Evolutionary conservation across 1,140 invertebrate species (phyloP), one percentile per base, ranked within the genome.

Genomic region (Papilio aristodemus): DNA sequence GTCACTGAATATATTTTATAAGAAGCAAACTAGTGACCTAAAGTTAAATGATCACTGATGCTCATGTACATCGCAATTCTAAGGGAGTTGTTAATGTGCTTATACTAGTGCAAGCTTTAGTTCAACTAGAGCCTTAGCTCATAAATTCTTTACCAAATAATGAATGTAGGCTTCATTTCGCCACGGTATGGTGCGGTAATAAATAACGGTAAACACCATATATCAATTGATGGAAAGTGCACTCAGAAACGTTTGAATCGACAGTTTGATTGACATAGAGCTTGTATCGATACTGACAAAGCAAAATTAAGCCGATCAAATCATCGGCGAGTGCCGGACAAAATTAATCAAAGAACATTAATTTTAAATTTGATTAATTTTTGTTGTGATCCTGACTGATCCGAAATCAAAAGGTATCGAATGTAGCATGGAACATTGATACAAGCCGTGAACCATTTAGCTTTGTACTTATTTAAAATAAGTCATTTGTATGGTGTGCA

Each of bases 221-320:
- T n/a, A n/a, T n/a, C n/a, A n/a, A n/a, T n/a, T n/a, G n/a, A n/a
- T n/a, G n/a, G 46, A 19, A 54, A 22, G 22, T 54, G 19, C 14
- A 46, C 7, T 14, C 2, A 46, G 17, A 14, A 19, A 54, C 46
- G 17, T 54, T 54, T 54, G 46, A 54, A 54, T 54, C n/a, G n/a
- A n/a, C n/a, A n/a, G n/a, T n/a, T n/a, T n/a, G n/a, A n/a, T n/a
- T n/a, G n/a, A n/a, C n/a, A n/a, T n/a, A n/a, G n/a, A n/a, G n/a
- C n/a, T n/a, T n/a, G n/a, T n/a, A n/a, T n/a, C n/a, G n/a, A n/a
- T n/a, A n/a, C n/a, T n/a, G n/a, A n/a, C n/a, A n/a, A 9, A 7
- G 46, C 10, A 54, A 54, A n/a, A 54, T 54, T 54, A 54, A 54
- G 19, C 46, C 19, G 46, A 54, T 54, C 22, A 54, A 54, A 54